Evolutionary conservation across 2,113 vertebrate species (phyloP).

Genomic region (Cheirogaleus medius): DNA sequence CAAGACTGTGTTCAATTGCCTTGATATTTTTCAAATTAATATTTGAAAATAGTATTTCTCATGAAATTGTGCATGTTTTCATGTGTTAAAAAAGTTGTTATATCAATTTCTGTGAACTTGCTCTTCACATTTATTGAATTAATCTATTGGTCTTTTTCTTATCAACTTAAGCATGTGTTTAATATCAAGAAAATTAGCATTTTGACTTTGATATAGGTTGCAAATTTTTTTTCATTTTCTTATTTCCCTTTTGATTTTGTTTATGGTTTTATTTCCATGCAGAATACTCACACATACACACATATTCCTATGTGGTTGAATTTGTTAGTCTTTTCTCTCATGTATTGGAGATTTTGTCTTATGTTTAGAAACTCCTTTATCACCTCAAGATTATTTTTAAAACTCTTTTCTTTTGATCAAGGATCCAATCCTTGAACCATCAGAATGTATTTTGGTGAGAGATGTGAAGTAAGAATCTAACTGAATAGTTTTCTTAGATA

Average conservation of each 20-base stretch:
- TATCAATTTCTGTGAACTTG: background rate
- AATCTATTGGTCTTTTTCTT: background rate
- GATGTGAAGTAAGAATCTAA: background rate
- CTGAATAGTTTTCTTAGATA: background rate
- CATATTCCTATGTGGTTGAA: background rate
- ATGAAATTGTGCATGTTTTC: background rate
- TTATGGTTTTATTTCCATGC: background rate
- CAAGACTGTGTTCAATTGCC: background rate
- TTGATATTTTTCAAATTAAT: background rate
- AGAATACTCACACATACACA: background rate
- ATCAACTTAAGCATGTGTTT: background rate
- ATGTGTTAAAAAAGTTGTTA: background rate
- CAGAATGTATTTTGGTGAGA: background rate
- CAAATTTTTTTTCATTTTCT: background rate
- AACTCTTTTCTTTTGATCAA: slow-evolving; percentile 9
- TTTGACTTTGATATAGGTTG: background rate
- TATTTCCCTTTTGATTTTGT: slow-evolving; percentile 9
- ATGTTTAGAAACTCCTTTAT: background rate
- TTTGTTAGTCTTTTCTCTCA: background rate
- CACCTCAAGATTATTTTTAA: background rate
- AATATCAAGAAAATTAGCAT: background rate
- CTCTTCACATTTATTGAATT: background rate
- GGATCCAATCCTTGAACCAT: background rate
- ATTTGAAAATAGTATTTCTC: background rate
- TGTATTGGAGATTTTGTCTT: background rate